Evolutionary conservation across 2,113 vertebrate species (phyloP).

Genomic region (Vulpes lagopus): DNA sequence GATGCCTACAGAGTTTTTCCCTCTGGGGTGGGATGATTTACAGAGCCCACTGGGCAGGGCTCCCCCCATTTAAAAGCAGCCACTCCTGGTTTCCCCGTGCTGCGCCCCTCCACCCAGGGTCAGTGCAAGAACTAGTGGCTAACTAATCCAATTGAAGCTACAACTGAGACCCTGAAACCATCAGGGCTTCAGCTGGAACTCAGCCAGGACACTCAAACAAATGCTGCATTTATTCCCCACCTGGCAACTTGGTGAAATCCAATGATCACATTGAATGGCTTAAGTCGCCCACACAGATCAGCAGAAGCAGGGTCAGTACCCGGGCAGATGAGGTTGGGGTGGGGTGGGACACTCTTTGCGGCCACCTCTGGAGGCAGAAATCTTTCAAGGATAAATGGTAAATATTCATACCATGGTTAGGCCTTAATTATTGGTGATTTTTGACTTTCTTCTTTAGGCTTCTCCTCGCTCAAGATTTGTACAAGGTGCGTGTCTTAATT

Average conservation of each 20-base stretch:
- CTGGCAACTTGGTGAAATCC: not conserved
- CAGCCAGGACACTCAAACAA: not conserved
- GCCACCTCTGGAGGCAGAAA: not conserved
- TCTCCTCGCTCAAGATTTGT: not conserved
- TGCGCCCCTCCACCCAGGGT: not conserved
- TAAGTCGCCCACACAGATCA: not conserved
- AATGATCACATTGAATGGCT: not conserved
- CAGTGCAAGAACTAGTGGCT: constrained; percentile 26
- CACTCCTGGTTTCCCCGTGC: not conserved
- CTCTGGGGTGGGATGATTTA: constrained; percentile 36
- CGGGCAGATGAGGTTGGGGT: fast-evolving
- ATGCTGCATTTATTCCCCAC: not conserved
- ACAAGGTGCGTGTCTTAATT: not conserved
- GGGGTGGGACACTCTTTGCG: not conserved
- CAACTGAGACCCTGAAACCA: not conserved
- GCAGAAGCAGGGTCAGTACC: not conserved
- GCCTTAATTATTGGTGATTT: not conserved
- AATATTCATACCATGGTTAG: not conserved
- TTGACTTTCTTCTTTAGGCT: not conserved
- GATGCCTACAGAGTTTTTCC: not conserved
- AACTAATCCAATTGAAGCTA: constrained; percentile 30
- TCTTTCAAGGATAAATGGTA: not conserved
- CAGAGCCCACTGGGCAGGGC: not conserved
- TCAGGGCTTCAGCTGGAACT: constrained; percentile 35
- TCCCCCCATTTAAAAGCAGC: constrained; percentile 18